phyloP scores from a whole-genome alignment of 1,140 invertebrate species.

The Heliothis virescens region DNA sequence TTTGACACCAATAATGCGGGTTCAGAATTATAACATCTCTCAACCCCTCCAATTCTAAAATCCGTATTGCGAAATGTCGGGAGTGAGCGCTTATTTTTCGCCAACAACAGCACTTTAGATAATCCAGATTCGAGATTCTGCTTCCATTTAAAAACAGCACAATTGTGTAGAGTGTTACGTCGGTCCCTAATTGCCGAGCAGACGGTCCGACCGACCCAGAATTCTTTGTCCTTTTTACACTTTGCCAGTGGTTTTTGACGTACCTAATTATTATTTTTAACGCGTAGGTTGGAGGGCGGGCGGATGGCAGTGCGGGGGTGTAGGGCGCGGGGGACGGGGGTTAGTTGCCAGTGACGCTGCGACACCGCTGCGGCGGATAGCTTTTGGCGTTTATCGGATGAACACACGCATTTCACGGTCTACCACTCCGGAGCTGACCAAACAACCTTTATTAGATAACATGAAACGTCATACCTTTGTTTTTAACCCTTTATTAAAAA shows the following conservation, averaged over 20 bases:
- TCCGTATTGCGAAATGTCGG: background rate
- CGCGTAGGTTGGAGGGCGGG: conserved; percentile 35
- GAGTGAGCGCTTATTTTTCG: conserved; percentile 4
- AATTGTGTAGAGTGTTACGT: conserved; percentile 35
- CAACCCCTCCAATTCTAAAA: background rate
- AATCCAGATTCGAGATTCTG: conserved; percentile 14
- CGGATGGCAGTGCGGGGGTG: background rate
- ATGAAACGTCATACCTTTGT: background rate
- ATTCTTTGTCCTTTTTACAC: conserved; percentile 47
- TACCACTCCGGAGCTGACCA: conserved; percentile 44
- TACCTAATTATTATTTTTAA: conserved; percentile 55
- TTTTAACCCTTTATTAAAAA: conserved; percentile 8
- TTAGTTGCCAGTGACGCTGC: conserved; percentile 36
- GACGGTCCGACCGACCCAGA: conserved; percentile 2
- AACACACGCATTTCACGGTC: conserved; percentile 57
- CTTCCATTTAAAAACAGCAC: conserved; percentile 24
- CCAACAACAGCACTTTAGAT: conserved; percentile 27
- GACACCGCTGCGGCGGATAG: conserved; percentile 45
- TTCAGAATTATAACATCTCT: no score
- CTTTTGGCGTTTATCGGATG: conserved; percentile 58
- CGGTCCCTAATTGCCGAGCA: conserved; percentile 24
- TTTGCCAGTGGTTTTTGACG: conserved; percentile 40
- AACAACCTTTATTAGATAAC: conserved; percentile 44
- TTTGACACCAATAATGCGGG: background rate
- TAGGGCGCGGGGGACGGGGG: background rate